phyloP scores from a whole-genome alignment of 2,797 vertebrate genomes.

The Neoniphon sammara region DNA sequence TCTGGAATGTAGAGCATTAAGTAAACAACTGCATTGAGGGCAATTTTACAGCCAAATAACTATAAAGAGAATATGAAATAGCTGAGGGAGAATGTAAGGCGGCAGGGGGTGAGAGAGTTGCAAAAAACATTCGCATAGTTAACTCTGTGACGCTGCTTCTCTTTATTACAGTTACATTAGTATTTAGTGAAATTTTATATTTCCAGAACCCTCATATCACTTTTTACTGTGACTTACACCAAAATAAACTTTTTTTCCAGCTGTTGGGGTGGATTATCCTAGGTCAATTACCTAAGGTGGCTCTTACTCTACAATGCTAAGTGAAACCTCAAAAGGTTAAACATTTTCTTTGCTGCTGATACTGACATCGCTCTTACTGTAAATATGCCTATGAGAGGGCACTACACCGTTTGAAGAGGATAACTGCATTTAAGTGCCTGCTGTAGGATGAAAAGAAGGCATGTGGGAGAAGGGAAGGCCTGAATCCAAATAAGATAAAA shows the following conservation, averaged over 20 bases:
- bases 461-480: neutral
- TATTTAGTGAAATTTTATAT: neutral
- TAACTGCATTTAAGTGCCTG: neutral
- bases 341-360: neutral
- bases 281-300: neutral
- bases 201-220: no score
- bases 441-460: neutral
- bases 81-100: no score
- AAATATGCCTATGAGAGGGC: neutral
- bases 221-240: no score
- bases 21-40: no score
- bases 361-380: neutral
- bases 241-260: slow-evolving; percentile 16
- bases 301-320: neutral
- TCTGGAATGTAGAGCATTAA: no score
- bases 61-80: slow-evolving; percentile 9
- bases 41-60: no score
- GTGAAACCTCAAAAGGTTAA: neutral
- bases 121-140: no score
- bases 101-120: no score
- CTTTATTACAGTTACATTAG: neutral
- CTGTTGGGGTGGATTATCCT: slow-evolving; percentile 6
- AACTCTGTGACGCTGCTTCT: neutral
- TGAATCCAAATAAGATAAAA: neutral
- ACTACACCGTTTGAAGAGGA: neutral